Percentiles rank a stretch among this genome's conserved stretches.
Conservation (phyloP, 2,888 invertebrate species). For the Drosophila basisetae region DNA sequence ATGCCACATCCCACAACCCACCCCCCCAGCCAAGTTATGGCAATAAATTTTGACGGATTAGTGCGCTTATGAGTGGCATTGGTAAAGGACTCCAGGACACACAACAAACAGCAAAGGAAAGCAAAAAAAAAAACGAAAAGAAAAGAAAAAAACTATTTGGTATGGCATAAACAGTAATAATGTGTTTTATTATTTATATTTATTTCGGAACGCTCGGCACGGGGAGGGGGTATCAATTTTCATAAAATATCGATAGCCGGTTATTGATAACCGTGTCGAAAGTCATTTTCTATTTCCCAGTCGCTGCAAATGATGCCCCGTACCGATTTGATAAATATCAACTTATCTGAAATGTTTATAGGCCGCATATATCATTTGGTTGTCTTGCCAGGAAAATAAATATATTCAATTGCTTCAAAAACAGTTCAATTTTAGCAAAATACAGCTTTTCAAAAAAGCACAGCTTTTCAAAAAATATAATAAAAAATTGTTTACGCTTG, state of each 20-base stretch:
- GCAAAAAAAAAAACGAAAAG: slow-evolving; percentile 20
- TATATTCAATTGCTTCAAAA: neutral
- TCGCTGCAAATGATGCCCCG: slow-evolving; percentile 31
- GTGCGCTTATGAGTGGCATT: slow-evolving; percentile 75
- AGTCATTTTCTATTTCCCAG: slow-evolving; percentile 72
- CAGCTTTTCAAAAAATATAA: neutral
- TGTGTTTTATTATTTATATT: slow-evolving; percentile 79
- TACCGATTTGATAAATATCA: slow-evolving; percentile 65
- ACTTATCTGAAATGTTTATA: slow-evolving; percentile 54
- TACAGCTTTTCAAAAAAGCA: neutral
- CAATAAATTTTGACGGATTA: slow-evolving; percentile 81
- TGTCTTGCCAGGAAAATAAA: neutral
- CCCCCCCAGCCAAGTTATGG: slow-evolving; percentile 49
- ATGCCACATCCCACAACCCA: slow-evolving; percentile 4
- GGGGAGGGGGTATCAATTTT: slow-evolving; percentile 70
- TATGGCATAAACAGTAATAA: slow-evolving; percentile 75
- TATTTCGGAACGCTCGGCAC: slow-evolving; percentile 51
- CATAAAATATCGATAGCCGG: slow-evolving; percentile 79
- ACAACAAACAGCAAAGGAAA: slow-evolving; percentile 14
- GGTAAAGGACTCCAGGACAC: slow-evolving; percentile 45
- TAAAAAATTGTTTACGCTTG: neutral
- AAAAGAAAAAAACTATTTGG: slow-evolving; percentile 66
- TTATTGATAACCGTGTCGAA: slow-evolving; percentile 80
- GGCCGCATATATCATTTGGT: slow-evolving; percentile 60
- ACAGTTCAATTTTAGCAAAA: slow-evolving; percentile 3